These are phyloP conservation scores for Pocillopora meandrina DNA, from an alignment of 92 coral and sea anemone species.

Conservation along the genomic window DNA sequence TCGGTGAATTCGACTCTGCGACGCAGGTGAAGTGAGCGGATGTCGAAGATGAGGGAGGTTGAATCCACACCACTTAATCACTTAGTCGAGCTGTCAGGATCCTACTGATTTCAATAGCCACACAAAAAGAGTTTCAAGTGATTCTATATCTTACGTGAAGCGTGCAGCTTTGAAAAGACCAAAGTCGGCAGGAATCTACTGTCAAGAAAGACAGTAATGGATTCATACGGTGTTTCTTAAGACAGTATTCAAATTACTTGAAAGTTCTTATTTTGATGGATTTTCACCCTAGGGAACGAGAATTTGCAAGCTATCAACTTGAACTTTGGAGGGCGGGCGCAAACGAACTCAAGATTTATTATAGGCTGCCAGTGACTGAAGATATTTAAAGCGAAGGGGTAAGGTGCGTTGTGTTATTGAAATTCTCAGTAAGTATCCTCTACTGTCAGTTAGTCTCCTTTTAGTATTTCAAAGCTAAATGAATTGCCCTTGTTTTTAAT, in stretches of 20 bases:
- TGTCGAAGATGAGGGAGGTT: constrained; percentile 25
- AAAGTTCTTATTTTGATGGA: constrained; percentile 9
- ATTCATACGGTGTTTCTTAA: not conserved
- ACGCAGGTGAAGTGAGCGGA: constrained; percentile 37
- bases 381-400: not conserved
- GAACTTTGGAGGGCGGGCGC: constrained; percentile 4
- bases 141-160: not conserved
- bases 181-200: too few relatives aligned
- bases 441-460: not conserved
- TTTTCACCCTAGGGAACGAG: constrained; percentile 1
- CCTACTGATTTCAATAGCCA: constrained; percentile 21
- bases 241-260: not conserved
- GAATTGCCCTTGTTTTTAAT: not conserved
- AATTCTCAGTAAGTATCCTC: not conserved
- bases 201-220: not conserved
- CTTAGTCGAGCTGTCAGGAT: constrained; percentile 29
- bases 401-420: not conserved
- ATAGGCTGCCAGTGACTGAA: not conserved
- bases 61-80: constrained; percentile 27
- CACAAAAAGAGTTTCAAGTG: constrained; percentile 15
- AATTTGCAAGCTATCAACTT: not conserved
- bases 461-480: not conserved
- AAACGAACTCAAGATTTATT: constrained; percentile 5
- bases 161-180: not conserved
- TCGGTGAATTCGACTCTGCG: constrained; percentile 17